phyloP scores from a whole-genome alignment of 1,140 invertebrate species.

The Drosophila miranda region DNA sequence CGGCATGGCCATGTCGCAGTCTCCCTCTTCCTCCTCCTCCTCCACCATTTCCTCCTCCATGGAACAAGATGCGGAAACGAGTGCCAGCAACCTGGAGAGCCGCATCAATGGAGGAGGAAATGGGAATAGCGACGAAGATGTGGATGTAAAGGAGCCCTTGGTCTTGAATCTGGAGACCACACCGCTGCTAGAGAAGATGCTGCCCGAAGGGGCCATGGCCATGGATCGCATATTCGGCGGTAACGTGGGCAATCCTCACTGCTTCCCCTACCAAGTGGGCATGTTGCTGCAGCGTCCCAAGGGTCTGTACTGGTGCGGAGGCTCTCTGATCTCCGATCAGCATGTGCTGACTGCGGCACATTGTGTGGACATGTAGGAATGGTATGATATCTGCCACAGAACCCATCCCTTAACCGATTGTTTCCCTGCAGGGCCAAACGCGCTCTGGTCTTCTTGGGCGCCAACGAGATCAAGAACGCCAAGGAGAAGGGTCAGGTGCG shows the following conservation, averaged over 20 bases:
- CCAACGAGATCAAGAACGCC: constrained; percentile 83
- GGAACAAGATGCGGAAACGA: constrained; percentile 70
- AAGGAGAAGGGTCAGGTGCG: constrained; percentile 78
- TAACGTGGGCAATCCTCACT: constrained; percentile 70
- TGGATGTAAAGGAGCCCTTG: constrained; percentile 52
- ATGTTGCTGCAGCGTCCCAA: constrained; percentile 75
- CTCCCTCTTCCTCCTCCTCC: constrained; percentile 25
- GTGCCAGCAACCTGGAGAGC: constrained; percentile 55
- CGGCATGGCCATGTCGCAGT: constrained; percentile 24
- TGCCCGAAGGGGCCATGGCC: constrained; percentile 71
- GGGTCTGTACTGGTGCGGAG: constrained; percentile 84
- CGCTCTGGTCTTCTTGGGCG: constrained; percentile 82
- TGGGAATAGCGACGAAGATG: constrained; percentile 34
- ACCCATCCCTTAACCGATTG: background rate
- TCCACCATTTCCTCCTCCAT: constrained; percentile 42
- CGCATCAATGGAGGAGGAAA: constrained; percentile 28
- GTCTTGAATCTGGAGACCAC: constrained; percentile 71
- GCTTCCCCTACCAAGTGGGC: constrained; percentile 82
- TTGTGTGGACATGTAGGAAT: constrained; percentile 82
- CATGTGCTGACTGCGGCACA: constrained; percentile 86
- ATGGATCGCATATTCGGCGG: constrained; percentile 82
- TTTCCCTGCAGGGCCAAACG: constrained; percentile 62
- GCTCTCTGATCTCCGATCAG: constrained; percentile 84
- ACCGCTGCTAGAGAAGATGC: constrained; percentile 63
- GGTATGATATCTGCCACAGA: background rate